phyloP scores from a whole-genome alignment of 1,140 invertebrate genomes.

The Nasonia vitripennis region DNA sequence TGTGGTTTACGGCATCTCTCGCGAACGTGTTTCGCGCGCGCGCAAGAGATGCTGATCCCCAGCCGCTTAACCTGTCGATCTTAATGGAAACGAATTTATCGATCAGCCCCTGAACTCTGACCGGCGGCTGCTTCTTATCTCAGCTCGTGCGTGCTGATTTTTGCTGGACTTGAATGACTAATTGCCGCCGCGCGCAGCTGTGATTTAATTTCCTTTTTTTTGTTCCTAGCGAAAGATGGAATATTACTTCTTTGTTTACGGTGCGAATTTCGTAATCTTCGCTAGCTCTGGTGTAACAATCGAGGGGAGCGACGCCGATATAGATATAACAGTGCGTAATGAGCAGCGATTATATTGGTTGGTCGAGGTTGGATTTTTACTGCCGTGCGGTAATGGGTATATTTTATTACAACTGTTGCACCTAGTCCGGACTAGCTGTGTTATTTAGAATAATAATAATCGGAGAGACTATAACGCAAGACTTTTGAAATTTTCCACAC shows the following conservation, averaged over 20 bases:
- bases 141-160: neutral
- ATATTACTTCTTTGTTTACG: neutral
- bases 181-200: neutral
- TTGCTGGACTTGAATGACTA: neutral
- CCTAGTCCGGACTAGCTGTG: no score
- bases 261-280: neutral
- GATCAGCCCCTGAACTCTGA: conserved; percentile 46
- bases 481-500: no score
- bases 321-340: neutral
- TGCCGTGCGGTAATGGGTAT: no score
- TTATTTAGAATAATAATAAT: no score
- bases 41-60: neutral
- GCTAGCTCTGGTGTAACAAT: neutral
- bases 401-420: no score
- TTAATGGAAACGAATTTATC: conserved; percentile 48
- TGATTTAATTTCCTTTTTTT: neutral
- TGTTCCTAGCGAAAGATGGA: neutral
- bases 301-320: neutral
- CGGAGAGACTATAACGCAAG: no score
- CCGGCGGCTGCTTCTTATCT: conserved; percentile 6
- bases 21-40: neutral
- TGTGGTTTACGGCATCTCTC: neutral
- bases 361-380: neutral
- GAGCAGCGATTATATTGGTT: neutral
- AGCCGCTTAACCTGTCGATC: conserved; percentile 49